Base-by-base conservation (phyloP, 2,888 invertebrate genomes). In the Magallana nippona region DNA sequence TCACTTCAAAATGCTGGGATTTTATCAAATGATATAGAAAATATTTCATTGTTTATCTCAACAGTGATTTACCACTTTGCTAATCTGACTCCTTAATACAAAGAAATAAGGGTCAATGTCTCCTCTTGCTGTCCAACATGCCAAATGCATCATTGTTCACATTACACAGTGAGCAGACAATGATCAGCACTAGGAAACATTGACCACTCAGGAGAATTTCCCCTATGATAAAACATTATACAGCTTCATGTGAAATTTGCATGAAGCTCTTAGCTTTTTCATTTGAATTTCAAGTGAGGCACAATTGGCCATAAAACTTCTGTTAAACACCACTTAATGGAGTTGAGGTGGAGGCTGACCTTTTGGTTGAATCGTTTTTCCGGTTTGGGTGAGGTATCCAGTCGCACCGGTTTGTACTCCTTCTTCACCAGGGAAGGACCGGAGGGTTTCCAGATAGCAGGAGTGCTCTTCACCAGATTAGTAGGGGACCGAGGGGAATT, bases 331-430 rank as follows among this genome's bases (percentile, higher is more conserved):
- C 44, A 5, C 44, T 44, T 44, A 44, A 0, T 8, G 8, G 44
- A 44, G 44, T 8, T 8, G 5, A 44, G 44, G 27, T 27, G 71
- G 27, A 27, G 71, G 27, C 27, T 71, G 13, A 71, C 71, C 71
- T 71, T 71, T 71, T 71, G 71, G 71, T 27, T 71, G 71, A 71
- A 71, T 15, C 71, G 71, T 27, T 71, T 71, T 22, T 71, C 71
- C 27, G 27, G 71, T 71, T 71, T 71, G 13, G 71, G 71, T 71
- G 71, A 71, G 71, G 71, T 78, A 22, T 78, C 85, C 55, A 90
- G 83, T 60, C 89, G 89, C 27, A 92, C 88, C 71, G 92, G 91
- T 85, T 89, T 89, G 87, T 90, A 92, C 83, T 90, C 91, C 85
- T 90, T 92, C 84, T 88, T 89, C 10, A 83, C 85, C 11, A 86